phyloP scores from a whole-genome alignment of 2,113 vertebrate species.

The Oryzias javanicus region DNA sequence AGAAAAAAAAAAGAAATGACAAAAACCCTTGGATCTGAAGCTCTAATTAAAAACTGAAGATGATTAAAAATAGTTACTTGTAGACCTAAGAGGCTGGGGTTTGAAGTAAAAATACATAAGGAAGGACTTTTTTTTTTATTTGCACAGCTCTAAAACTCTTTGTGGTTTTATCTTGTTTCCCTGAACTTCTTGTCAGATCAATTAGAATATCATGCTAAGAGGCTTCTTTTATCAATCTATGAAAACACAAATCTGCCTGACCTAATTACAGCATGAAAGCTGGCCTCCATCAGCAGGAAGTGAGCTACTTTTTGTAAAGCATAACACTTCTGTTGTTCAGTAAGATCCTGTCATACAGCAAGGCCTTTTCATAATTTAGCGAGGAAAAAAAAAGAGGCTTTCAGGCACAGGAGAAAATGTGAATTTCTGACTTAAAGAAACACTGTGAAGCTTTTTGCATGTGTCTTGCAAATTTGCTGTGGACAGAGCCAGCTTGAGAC shows the following conservation, averaged over 20 bases:
- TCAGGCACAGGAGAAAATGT: neutral
- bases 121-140: neutral
- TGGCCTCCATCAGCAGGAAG: constrained; percentile 29
- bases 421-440: constrained; percentile 1
- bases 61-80: too few relatives aligned
- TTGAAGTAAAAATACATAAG: too few relatives aligned
- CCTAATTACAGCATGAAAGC: constrained; percentile 40
- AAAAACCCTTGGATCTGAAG: too few relatives aligned
- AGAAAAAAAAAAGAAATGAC: too few relatives aligned
- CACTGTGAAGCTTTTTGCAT: constrained; percentile 28
- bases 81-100: too few relatives aligned
- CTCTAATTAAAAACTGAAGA: too few relatives aligned
- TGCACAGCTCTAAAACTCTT: constrained; percentile 8
- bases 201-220: constrained; percentile 31
- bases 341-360: neutral
- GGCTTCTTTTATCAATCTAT: constrained; percentile 28
- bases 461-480: constrained; percentile 13
- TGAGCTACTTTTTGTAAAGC: constrained; percentile 7
- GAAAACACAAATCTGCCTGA: constrained; percentile 34
- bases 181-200: constrained; percentile 31
- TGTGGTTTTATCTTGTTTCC: constrained; percentile 23
- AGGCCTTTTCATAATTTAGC: constrained; percentile 12
- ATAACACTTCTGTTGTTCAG: constrained; percentile 10
- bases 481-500: constrained; percentile 9
- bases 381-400: constrained; percentile 6